Conservation (phyloP, 1,140 invertebrate species). For the Dendroctonus ponderosae region DNA sequence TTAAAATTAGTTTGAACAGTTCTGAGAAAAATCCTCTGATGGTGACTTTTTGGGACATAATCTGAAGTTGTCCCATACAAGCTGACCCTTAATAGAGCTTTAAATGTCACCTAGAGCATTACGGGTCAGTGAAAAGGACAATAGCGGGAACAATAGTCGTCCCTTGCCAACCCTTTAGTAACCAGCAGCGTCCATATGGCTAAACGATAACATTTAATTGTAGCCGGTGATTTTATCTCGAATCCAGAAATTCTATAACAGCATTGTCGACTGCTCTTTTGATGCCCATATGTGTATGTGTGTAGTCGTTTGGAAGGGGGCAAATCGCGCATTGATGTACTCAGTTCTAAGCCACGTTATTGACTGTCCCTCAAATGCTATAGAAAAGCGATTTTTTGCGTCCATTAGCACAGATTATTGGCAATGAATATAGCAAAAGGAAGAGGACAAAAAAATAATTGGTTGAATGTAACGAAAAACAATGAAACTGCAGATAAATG, state of each 20-base stretch:
- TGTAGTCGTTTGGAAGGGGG: constrained; percentile 4
- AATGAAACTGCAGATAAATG: too few species aligned
- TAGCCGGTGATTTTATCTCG: constrained; percentile 28
- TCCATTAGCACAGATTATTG: too few species aligned
- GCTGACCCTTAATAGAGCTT: constrained; percentile 28
- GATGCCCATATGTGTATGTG: constrained; percentile 23
- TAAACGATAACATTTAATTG: constrained; percentile 37
- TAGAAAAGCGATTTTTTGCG: too few species aligned
- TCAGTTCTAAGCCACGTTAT: too few species aligned
- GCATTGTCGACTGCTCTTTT: constrained; percentile 18
- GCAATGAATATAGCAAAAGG: too few species aligned
- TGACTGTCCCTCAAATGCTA: too few species aligned
- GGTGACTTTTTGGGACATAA: too few species aligned
- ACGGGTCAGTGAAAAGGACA: constrained; percentile 32
- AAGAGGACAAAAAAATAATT: too few species aligned
- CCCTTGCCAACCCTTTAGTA: constrained; percentile 29
- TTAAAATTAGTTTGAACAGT: too few species aligned
- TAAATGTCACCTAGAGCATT: constrained; percentile 27
- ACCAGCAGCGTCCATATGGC: constrained; percentile 26
- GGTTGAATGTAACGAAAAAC: too few species aligned
- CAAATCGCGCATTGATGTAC: too few species aligned
- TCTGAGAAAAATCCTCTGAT: too few species aligned
- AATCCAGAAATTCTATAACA: constrained; percentile 32
- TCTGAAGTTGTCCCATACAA: neutral
- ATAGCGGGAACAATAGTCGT: constrained; percentile 28